phyloP scores from a whole-genome alignment of 2,113 vertebrate species.

The Neofelis nebulosa region DNA sequence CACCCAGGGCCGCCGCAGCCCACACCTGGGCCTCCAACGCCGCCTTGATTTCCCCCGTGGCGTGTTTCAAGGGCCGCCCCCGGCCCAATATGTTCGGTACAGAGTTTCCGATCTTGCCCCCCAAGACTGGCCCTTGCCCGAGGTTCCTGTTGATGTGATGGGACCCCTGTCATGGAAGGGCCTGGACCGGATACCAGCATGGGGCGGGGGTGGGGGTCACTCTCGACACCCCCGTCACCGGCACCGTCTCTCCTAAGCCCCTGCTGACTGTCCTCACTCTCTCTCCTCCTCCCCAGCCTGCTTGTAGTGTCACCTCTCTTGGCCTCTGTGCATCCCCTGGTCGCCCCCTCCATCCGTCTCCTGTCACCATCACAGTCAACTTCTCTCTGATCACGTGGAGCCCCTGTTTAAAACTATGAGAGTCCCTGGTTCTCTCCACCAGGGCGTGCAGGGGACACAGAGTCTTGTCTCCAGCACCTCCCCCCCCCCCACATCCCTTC shows the following conservation, averaged over 20 bases:
- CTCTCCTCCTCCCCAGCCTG: not conserved
- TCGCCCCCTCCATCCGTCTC: not conserved
- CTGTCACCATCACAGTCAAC: not conserved
- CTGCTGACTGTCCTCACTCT: not conserved
- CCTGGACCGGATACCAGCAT: rapidly evolving
- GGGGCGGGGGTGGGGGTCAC: not conserved
- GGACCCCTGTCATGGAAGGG: rapidly evolving
- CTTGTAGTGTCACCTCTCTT: not conserved
- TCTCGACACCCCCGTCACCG: rapidly evolving
- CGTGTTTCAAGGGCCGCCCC: not conserved
- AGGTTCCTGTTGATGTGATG: not conserved
- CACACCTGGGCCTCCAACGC: not conserved
- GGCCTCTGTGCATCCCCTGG: not conserved
- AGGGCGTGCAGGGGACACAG: not conserved
- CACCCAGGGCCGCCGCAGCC: rapidly evolving
- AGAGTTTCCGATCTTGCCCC: too few species aligned
- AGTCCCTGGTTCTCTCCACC: not conserved
- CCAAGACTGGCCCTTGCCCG: not conserved
- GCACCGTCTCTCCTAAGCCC: not conserved
- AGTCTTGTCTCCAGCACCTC: not conserved
- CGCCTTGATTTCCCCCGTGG: rapidly evolving
- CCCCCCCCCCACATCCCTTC: not conserved
- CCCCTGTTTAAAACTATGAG: not conserved
- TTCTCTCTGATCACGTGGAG: rapidly evolving
- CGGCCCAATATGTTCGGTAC: rapidly evolving